Conservation (phyloP, 2,797 vertebrate genomes). For the Cossypha caffra region DNA sequence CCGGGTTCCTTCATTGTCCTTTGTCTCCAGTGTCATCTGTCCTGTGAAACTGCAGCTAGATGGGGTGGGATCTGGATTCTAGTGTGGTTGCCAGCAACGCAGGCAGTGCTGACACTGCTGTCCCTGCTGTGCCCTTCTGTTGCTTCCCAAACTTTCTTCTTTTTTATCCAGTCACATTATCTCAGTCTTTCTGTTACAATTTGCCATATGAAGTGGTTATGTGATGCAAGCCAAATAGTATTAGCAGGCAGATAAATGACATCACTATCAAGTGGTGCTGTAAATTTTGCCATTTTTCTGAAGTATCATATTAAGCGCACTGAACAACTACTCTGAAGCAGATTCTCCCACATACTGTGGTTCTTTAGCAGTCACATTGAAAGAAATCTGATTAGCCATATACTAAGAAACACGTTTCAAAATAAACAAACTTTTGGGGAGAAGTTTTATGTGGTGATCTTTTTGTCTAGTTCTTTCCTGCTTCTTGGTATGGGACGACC, state of each 20-base stretch:
- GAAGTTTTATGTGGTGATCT: background rate
- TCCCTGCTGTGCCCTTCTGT: background rate
- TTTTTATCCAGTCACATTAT: background rate
- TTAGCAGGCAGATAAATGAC: background rate
- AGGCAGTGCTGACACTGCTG: background rate
- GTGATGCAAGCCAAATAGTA: background rate
- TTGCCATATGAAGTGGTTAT: background rate
- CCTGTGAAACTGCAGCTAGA: background rate
- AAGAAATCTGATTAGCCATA: background rate
- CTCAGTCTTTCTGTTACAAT: background rate
- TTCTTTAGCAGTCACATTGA: background rate
- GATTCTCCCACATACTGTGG: background rate
- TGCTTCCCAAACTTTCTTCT: background rate
- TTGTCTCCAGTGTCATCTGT: background rate
- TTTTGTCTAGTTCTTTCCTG: background rate
- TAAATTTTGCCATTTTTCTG: background rate
- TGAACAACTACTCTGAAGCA: background rate
- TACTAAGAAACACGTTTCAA: background rate
- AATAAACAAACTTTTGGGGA: background rate
- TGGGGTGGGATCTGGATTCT: background rate
- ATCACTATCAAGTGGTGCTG: background rate
- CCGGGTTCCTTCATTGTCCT: background rate
- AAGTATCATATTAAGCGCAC: background rate
- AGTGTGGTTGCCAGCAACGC: rapidly evolving
- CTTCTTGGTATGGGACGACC: background rate